Conservation (phyloP, 2,113 vertebrate species). For the Lophura nycthemera region DNA sequence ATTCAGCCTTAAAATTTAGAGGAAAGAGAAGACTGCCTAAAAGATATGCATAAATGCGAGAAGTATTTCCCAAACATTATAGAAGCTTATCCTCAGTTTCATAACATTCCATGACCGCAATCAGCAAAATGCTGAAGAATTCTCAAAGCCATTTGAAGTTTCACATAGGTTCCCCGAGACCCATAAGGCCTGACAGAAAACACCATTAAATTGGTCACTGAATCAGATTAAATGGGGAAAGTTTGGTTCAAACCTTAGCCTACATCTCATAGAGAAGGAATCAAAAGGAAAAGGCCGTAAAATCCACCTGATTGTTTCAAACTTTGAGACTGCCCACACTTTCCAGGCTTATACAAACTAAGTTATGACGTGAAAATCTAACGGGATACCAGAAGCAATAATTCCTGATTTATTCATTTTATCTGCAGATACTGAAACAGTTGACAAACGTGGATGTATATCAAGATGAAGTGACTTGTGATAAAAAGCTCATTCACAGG, state of each 20-base stretch:
- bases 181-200: not conserved
- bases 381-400: not conserved
- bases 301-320: not conserved
- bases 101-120: not conserved
- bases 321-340: not conserved
- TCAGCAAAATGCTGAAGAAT: not conserved
- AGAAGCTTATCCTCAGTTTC: not conserved
- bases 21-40: not conserved
- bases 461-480: rapidly evolving
- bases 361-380: not conserved
- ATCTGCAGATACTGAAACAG: not conserved
- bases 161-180: not conserved
- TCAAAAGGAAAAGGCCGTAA: not conserved
- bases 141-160: not conserved
- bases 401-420: not conserved
- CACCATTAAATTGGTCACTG: not conserved
- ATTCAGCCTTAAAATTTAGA: not conserved
- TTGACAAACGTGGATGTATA: not conserved
- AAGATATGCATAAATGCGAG: not conserved
- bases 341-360: not conserved
- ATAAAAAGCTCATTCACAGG: not conserved
- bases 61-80: not conserved
- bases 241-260: not conserved
- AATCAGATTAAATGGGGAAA: not conserved
- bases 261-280: not conserved